Evolutionary conservation across 1,140 invertebrate species (phyloP).

Genomic region (Panonychus citri): DNA sequence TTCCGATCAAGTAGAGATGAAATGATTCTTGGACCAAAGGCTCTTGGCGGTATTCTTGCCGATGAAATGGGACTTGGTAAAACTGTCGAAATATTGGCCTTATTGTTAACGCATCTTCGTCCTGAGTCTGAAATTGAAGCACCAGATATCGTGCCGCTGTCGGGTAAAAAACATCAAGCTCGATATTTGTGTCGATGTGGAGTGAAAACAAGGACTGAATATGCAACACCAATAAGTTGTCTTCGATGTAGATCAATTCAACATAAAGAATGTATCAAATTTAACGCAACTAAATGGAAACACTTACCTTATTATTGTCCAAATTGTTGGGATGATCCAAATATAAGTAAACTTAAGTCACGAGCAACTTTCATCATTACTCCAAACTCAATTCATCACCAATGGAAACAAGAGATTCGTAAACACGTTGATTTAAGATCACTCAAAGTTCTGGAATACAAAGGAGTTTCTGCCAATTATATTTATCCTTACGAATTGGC

Average conservation of each 20-base stretch:
- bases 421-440: slow-evolving; percentile 31
- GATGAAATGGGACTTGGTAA: slow-evolving; percentile 69
- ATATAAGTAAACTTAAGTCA: slow-evolving; percentile 27
- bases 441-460: slow-evolving; percentile 34
- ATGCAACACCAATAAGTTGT: slow-evolving; percentile 21
- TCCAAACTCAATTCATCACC: slow-evolving; percentile 37
- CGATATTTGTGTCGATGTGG: neutral
- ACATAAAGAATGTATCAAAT: slow-evolving; percentile 36
- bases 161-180: too few species aligned
- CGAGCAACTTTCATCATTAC: slow-evolving; percentile 47
- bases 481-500: slow-evolving; percentile 38
- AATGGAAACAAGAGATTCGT: slow-evolving; percentile 41
- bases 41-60: slow-evolving; percentile 42
- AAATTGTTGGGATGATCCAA: slow-evolving; percentile 31
- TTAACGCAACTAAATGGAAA: slow-evolving; percentile 21
- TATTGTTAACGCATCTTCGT: slow-evolving; percentile 27
- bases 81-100: slow-evolving; percentile 48
- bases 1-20: slow-evolving; percentile 1
- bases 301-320: slow-evolving; percentile 31
- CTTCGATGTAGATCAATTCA: slow-evolving; percentile 31
- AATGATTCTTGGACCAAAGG: neutral
- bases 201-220: neutral
- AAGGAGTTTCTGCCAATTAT: slow-evolving; percentile 28
- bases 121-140: neutral
- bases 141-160: too few species aligned